A percentile compares a stretch with the other conserved stretches of the same genome.
These are phyloP conservation scores for Coilia nasus DNA, from an alignment of 2,797 vertebrate genomes.

Conservation along the genomic window DNA sequence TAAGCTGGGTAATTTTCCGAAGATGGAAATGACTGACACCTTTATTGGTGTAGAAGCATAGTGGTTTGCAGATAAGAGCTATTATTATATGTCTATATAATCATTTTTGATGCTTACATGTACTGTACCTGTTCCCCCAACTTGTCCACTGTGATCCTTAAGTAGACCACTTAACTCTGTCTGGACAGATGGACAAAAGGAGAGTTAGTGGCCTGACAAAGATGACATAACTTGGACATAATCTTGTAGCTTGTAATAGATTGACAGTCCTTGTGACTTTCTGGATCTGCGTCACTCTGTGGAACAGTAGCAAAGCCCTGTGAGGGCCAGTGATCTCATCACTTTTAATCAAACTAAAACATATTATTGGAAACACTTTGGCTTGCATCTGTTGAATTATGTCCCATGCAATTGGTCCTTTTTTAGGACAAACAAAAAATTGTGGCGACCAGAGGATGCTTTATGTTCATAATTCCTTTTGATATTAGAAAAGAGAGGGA, in stretches of 20 bases:
- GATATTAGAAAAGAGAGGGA: constrained; percentile 35
- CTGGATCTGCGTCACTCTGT: not conserved
- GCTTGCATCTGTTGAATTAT: not conserved
- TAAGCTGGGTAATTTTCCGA: no score
- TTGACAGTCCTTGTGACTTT: not conserved
- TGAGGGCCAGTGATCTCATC: not conserved
- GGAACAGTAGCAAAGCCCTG: not conserved
- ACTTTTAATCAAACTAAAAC: constrained; percentile 12
- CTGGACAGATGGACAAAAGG: not conserved
- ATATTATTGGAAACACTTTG: not conserved
- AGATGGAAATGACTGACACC: no score
- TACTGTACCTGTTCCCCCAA: no score
- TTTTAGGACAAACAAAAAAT: not conserved
- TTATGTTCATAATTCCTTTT: constrained; percentile 38
- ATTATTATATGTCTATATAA: no score
- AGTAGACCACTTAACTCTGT: no score
- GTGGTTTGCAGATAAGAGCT: no score
- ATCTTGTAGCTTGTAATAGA: not conserved
- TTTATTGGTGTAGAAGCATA: no score
- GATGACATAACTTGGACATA: not conserved
- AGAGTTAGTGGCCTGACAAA: not conserved
- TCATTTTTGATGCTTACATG: no score
- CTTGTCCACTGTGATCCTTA: no score
- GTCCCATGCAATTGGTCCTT: not conserved
- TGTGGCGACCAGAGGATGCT: not conserved